These are phyloP conservation scores for Drosophila antonietae DNA, from an alignment of 2,888 invertebrate genomes.

Conservation along the genomic window DNA sequence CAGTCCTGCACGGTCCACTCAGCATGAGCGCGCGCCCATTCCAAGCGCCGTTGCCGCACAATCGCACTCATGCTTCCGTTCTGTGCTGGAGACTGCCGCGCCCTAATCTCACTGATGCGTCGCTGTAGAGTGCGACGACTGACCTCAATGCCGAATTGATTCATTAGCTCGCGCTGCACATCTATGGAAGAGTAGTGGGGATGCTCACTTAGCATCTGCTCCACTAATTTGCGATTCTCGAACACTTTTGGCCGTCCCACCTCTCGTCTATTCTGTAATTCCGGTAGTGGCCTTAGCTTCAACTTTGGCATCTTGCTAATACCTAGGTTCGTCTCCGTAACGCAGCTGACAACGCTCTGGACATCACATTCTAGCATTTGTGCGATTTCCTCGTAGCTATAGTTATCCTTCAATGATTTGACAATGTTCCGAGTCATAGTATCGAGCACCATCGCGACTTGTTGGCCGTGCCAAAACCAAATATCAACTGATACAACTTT, in stretches of 20 bases:
- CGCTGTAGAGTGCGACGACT: slow-evolving; percentile 67
- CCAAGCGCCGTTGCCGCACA: slow-evolving; percentile 32
- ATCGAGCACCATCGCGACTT: slow-evolving; percentile 40
- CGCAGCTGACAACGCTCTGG: slow-evolving; percentile 50
- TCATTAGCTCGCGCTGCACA: slow-evolving; percentile 52
- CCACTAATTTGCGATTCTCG: slow-evolving; percentile 59
- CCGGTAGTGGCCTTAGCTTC: slow-evolving; percentile 1
- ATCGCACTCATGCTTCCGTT: slow-evolving; percentile 16
- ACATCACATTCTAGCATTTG: slow-evolving; percentile 63
- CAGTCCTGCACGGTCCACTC: slow-evolving; percentile 64
- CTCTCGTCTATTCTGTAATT: slow-evolving; percentile 30
- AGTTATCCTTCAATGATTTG: slow-evolving; percentile 32
- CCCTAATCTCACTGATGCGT: slow-evolving; percentile 64
- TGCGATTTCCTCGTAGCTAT: slow-evolving; percentile 56
- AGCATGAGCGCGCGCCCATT: slow-evolving; percentile 61
- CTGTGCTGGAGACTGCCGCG: slow-evolving; percentile 14
- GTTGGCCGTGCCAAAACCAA: slow-evolving; percentile 49
- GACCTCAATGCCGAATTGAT: slow-evolving; percentile 59
- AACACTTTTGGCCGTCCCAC: slow-evolving; percentile 64
- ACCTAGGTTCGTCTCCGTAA: slow-evolving; percentile 5
- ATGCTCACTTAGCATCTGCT: slow-evolving; percentile 46
- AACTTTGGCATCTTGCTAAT: background rate
- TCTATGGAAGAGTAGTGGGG: slow-evolving; percentile 64
- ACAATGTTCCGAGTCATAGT: slow-evolving; percentile 37
- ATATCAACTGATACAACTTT: slow-evolving; percentile 18